phyloP scores from a whole-genome alignment of 2,113 vertebrate genomes.

The Leucosticte australis region DNA sequence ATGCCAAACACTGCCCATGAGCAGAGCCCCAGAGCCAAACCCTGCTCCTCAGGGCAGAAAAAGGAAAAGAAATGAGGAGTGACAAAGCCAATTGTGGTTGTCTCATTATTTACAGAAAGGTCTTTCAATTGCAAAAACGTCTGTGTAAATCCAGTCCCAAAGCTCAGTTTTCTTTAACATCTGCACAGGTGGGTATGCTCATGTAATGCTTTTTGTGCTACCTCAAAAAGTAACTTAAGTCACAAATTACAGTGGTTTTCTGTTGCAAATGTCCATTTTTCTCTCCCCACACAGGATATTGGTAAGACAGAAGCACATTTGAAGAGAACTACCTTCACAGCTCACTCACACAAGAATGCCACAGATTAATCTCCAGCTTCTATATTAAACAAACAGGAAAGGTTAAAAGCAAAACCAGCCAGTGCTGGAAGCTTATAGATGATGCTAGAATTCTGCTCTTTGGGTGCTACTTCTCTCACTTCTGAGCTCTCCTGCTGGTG shows the following conservation, averaged over 20 bases:
- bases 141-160: background rate
- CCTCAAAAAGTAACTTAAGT: background rate
- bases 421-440: background rate
- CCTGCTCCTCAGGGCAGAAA: background rate
- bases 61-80: background rate
- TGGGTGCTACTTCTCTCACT: constrained; percentile 29
- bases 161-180: background rate
- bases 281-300: constrained; percentile 31
- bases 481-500: background rate
- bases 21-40: background rate
- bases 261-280: background rate
- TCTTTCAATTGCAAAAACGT: background rate
- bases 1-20: background rate
- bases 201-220: background rate
- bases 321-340: background rate
- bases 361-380: background rate
- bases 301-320: background rate
- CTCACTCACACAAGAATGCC: background rate
- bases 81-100: background rate
- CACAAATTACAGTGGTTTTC: constrained; percentile 19
- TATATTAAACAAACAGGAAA: background rate
- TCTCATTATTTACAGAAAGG: background rate
- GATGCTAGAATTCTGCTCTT: background rate
- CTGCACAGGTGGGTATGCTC: background rate
- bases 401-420: background rate